Evolutionary conservation across 2,888 invertebrate species (phyloP).

Genomic region (Papilio demoleus): DNA sequence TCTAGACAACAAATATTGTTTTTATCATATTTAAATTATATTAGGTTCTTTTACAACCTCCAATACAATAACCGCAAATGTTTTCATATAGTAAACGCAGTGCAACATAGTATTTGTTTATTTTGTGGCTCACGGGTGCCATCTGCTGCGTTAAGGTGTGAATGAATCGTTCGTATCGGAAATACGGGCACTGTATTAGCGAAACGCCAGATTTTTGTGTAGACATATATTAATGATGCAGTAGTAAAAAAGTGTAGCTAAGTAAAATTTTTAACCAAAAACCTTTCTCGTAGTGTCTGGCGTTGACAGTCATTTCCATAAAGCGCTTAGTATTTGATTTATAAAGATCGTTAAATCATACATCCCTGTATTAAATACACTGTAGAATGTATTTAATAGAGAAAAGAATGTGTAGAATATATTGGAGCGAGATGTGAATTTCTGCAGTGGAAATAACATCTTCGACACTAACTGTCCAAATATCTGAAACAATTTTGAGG

Average conservation of each 20-base stretch:
- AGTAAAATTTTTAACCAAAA: too few species aligned
- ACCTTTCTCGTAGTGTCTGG: too few species aligned
- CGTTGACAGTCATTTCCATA: background rate
- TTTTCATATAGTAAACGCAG: slow-evolving; percentile 2
- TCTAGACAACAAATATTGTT: too few species aligned
- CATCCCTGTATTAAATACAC: slow-evolving; percentile 7
- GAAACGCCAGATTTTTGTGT: background rate
- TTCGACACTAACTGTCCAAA: slow-evolving; percentile 20
- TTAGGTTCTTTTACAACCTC: background rate
- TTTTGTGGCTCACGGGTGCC: slow-evolving; percentile 50
- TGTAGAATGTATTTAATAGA: too few species aligned
- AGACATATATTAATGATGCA: too few species aligned
- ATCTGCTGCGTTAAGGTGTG: slow-evolving; percentile 75
- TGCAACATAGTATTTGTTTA: slow-evolving; percentile 50
- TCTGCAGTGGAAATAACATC: slow-evolving; percentile 15
- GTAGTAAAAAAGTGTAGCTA: too few species aligned
- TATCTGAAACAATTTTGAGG: slow-evolving; percentile 28
- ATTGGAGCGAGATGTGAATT: slow-evolving; percentile 18
- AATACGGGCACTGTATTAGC: slow-evolving; percentile 56
- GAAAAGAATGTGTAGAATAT: too few species aligned
- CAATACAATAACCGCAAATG: slow-evolving; percentile 25
- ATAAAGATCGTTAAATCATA: background rate
- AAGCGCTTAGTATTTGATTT: background rate
- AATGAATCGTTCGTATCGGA: slow-evolving; percentile 71
- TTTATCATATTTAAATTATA: too few species aligned